Evolutionary conservation across 1,140 invertebrate species (phyloP).

Genomic region (Macrostomum lignano): DNA sequence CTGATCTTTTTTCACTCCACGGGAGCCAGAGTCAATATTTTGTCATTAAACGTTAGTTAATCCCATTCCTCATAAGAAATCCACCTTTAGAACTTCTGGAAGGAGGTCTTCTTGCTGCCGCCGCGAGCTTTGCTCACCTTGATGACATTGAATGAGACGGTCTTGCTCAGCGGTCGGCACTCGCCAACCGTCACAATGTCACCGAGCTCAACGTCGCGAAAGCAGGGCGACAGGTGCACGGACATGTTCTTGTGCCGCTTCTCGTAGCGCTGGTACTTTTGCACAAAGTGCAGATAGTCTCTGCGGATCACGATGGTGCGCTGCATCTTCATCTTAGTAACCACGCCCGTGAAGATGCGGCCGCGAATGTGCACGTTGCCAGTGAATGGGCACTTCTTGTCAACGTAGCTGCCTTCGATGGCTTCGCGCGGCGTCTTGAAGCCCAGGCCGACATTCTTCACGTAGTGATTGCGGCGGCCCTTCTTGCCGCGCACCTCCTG

Average conservation of each 20-base stretch:
- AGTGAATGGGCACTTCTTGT: slow-evolving; percentile 98
- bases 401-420: slow-evolving; percentile 85
- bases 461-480: slow-evolving; percentile 35
- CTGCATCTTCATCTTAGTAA: slow-evolving; percentile 96
- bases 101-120: slow-evolving; percentile 58
- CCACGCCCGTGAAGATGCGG: slow-evolving; percentile 73
- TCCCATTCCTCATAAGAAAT: no score
- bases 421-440: slow-evolving; percentile 97
- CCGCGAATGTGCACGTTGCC: slow-evolving; percentile 90
- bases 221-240: slow-evolving; percentile 89
- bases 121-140: slow-evolving; percentile 80
- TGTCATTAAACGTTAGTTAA: no score
- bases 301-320: slow-evolving; percentile 82
- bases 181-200: slow-evolving; percentile 94
- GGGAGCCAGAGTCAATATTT: no score
- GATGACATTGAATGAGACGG: slow-evolving; percentile 88
- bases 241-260: slow-evolving; percentile 96
- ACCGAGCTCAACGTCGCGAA: slow-evolving; percentile 79
- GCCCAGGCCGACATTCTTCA: slow-evolving; percentile 72
- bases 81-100: slow-evolving; percentile 34
- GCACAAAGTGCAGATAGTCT: slow-evolving; percentile 88
- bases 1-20: no score
- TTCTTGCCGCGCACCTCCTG: slow-evolving; percentile 6
- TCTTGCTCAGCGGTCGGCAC: slow-evolving; percentile 88
- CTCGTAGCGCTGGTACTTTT: slow-evolving; percentile 94